Evolutionary conservation across 2,888 invertebrate species (phyloP), one percentile per base, ranked within the genome.

Genomic region (Ophion ventricosus): DNA sequence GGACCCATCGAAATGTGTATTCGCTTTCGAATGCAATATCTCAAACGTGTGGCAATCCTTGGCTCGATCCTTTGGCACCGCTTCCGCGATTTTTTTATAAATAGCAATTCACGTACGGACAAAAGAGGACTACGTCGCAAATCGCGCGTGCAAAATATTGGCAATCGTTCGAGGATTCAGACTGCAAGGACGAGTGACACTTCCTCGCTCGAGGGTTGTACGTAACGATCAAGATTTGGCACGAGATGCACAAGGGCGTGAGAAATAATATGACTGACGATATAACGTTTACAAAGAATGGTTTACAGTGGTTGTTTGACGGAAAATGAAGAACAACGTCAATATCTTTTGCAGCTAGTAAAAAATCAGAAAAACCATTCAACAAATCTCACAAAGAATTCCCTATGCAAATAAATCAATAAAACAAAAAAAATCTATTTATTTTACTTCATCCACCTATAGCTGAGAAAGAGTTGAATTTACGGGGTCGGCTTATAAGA

Each of bases 91-190:
- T 57, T 72, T 56, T 57, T 72, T 82, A 73, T 66, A 40, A 73
- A 82, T 78, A 78, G 67, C 66, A 54, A 73, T 78, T 78, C 82
- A 43, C 57, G 76, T 76, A 57, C 56, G 26, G 83, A 72, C 23
- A 57, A 72, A 72, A 75, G 78, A 85, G 78, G 66, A 20, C 84
- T 79, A 85, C 84, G 88, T 86, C 80, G 87, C 83, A 87, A 87
- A 86, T 88, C 84, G 85, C 82, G 29, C 35, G 43, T n/a, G 7
- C 82, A 82, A 85, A 89, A 87, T 88, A 90, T 89, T 87, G 89
- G 88, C 89, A 87, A 89, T 89, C 86, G 88, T 85, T 88, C 83
- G 88, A 85, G 66, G 26, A 57, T 63, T 23, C 59, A 61, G 61
- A 74, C 40, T 25, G n/a, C 17, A 66, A 26, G 59, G 72, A 70